A percentile compares a stretch with the other conserved stretches of the same genome.
These are phyloP conservation scores for Sclerodermus sp. DNA, from an alignment of 2,888 invertebrate genomes.

Conservation along the genomic window DNA sequence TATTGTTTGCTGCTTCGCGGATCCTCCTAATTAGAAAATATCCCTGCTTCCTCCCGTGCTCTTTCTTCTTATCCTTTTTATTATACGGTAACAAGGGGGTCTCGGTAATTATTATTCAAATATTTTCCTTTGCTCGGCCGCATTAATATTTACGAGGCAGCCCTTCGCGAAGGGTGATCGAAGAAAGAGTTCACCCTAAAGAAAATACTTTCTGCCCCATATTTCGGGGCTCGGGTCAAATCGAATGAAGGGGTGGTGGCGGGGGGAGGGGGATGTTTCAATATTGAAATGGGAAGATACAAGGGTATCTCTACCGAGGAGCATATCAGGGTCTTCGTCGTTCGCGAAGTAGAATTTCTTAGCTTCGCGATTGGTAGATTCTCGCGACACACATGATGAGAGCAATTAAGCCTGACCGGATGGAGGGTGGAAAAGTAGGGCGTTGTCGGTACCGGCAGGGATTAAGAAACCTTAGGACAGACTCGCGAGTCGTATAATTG, in stretches of 20 bases:
- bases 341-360: too few relatives aligned
- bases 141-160: constrained; percentile 49
- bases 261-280: too few relatives aligned
- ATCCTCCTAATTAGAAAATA: constrained; percentile 44
- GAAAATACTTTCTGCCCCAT: too few relatives aligned
- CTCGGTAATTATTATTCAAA: constrained; percentile 50
- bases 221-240: too few relatives aligned
- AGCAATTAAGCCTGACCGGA: constrained; percentile 41
- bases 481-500: constrained; percentile 43
- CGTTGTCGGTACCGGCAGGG: constrained; percentile 46
- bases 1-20: constrained; percentile 30
- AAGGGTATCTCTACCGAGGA: too few relatives aligned
- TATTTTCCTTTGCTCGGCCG: constrained; percentile 45
- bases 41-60: constrained; percentile 11
- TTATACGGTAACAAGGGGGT: background rate
- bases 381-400: constrained; percentile 40
- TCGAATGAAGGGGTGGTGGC: too few relatives aligned
- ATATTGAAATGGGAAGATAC: too few relatives aligned
- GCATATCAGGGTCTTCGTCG: constrained; percentile 4
- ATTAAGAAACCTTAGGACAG: constrained; percentile 54
- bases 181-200: constrained; percentile 2
- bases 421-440: constrained; percentile 44
- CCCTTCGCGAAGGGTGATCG: constrained; percentile 22
- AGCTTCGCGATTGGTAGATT: constrained; percentile 21
- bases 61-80: too few relatives aligned